phyloP scores from a whole-genome alignment of 2,113 vertebrate genomes.

The Chaenogobius annularis region DNA sequence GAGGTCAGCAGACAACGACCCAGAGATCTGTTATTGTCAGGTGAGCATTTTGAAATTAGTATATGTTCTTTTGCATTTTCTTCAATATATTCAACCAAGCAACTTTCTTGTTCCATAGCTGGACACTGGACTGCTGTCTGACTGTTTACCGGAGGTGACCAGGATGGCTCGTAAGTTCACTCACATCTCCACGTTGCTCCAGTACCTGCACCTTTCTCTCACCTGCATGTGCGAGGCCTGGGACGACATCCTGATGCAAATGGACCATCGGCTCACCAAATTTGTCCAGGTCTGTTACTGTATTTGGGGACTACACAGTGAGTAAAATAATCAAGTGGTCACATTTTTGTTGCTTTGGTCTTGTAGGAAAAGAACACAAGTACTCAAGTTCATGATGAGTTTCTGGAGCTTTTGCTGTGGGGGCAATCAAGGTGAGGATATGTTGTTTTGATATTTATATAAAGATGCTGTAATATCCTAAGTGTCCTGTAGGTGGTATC shows the following conservation, averaged over 20 bases:
- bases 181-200: constrained; percentile 94
- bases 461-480: constrained; percentile 1
- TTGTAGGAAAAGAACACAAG: constrained; percentile 93
- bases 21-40: constrained; percentile 88
- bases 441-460: not conserved
- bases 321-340: not conserved
- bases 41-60: constrained; percentile 50
- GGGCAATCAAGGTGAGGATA: constrained; percentile 90
- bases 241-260: constrained; percentile 98
- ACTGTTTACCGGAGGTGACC: constrained; percentile 92
- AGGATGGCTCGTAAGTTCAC: constrained; percentile 98
- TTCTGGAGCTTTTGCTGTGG: constrained; percentile 95
- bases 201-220: constrained; percentile 93
- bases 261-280: constrained; percentile 96
- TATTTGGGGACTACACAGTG: not conserved
- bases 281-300: constrained; percentile 88
- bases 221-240: constrained; percentile 98
- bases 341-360: not conserved
- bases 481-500: constrained; percentile 35
- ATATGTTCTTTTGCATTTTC: not conserved
- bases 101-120: constrained; percentile 74
- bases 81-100: not conserved
- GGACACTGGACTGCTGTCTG: constrained; percentile 90
- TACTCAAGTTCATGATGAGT: constrained; percentile 97
- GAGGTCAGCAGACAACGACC: constrained; percentile 62